phyloP scores from a whole-genome alignment of 2,888 invertebrate species.

The Nomada ruficornis region DNA sequence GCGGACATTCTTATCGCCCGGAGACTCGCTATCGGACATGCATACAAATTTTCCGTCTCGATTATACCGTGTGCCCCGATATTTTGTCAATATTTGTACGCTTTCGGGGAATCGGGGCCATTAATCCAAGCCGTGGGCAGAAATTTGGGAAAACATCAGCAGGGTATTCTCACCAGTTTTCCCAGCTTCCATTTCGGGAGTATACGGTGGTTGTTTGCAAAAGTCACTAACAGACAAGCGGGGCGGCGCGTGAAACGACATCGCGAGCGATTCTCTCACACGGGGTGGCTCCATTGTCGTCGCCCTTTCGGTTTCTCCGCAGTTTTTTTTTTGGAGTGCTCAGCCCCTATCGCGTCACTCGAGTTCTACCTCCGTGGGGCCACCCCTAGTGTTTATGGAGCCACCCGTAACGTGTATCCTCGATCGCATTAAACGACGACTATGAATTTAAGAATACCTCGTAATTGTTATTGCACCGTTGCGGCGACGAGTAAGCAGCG shows the following conservation, averaged over 20 bases:
- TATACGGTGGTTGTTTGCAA: slow-evolving; percentile 78
- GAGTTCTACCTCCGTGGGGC: slow-evolving; percentile 56
- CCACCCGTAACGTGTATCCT: slow-evolving; percentile 80
- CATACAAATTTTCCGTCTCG: background rate
- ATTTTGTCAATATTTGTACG: too few species aligned
- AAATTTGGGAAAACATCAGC: slow-evolving; percentile 6
- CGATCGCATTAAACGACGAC: slow-evolving; percentile 79
- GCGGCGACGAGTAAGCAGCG: slow-evolving; percentile 41
- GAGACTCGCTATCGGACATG: background rate
- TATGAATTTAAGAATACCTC: slow-evolving; percentile 77
- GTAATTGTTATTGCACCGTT: slow-evolving; percentile 68
- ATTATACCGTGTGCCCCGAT: too few species aligned
- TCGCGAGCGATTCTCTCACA: slow-evolving; percentile 74
- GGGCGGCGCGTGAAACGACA: slow-evolving; percentile 75
- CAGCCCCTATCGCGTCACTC: slow-evolving; percentile 17
- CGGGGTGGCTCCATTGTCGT: slow-evolving; percentile 76
- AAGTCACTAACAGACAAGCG: slow-evolving; percentile 84
- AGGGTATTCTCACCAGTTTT: background rate
- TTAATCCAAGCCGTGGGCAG: too few species aligned
- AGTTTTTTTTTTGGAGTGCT: slow-evolving; percentile 51
- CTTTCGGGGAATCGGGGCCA: too few species aligned
- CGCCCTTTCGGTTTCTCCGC: slow-evolving; percentile 57
- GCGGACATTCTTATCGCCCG: slow-evolving; percentile 3
- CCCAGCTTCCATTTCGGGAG: slow-evolving; percentile 16
- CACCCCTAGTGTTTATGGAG: slow-evolving; percentile 77